phyloP scores from a whole-genome alignment of 2,888 invertebrate genomes.

The Lycophotia porphyrea region DNA sequence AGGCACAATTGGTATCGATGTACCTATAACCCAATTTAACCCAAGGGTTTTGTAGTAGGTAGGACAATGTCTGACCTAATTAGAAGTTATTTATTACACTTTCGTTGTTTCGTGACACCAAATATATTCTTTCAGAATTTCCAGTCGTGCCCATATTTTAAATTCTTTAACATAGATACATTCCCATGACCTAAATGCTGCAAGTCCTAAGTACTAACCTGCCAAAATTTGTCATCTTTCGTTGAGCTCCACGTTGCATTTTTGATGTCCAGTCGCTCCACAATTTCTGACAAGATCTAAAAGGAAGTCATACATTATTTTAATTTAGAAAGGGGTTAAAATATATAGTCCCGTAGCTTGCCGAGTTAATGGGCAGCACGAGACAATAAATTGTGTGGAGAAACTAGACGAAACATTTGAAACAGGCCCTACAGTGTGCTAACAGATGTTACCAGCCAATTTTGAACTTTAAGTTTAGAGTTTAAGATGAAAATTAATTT shows the following conservation, averaged over 20 bases:
- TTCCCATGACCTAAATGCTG: neutral
- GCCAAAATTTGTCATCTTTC: slow-evolving; percentile 87
- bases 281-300: slow-evolving; percentile 88
- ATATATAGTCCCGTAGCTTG: slow-evolving; percentile 13
- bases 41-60: neutral
- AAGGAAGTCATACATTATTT: slow-evolving; percentile 40
- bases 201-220: slow-evolving; percentile 72
- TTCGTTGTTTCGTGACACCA: too few relatives aligned
- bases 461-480: neutral
- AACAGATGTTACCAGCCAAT: neutral
- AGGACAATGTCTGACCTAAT: slow-evolving; percentile 7
- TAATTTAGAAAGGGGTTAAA: slow-evolving; percentile 18
- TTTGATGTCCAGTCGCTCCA: slow-evolving; percentile 88
- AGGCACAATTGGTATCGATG: neutral
- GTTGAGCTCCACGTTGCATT: slow-evolving; percentile 90
- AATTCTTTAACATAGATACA: neutral
- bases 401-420: slow-evolving; percentile 17
- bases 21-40: too few relatives aligned
- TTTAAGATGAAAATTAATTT: neutral
- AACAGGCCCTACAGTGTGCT: neutral
- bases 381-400: slow-evolving; percentile 24
- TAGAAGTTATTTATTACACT: slow-evolving; percentile 22
- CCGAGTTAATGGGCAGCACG: slow-evolving; percentile 15
- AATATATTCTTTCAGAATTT: too few relatives aligned
- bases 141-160: neutral